A percentile compares a stretch with the other conserved stretches of the same genome.
Conservation (phyloP, 2,888 invertebrate genomes). For the Stenichneumon culpator region DNA sequence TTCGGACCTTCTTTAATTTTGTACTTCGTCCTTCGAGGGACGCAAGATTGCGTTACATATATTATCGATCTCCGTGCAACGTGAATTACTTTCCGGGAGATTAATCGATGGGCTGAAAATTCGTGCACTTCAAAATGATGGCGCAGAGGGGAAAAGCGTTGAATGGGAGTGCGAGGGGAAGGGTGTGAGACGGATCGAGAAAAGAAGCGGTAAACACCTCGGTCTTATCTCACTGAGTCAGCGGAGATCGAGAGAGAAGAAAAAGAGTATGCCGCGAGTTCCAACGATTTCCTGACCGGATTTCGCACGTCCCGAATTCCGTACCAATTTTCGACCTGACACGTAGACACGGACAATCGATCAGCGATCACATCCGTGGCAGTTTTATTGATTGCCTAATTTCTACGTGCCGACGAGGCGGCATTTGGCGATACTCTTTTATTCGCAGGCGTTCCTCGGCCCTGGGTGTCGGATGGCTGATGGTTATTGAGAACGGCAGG, state of each 20-base stretch:
- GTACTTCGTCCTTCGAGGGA: neutral
- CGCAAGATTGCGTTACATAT: neutral
- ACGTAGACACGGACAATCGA: conserved; percentile 2
- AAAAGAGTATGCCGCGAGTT: neutral
- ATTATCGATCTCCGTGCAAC: neutral
- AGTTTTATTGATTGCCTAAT: conserved; percentile 21
- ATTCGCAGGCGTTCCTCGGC: neutral
- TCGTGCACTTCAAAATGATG: neutral
- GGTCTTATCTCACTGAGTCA: neutral
- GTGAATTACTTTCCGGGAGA: neutral
- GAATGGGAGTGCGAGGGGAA: neutral
- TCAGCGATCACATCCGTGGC: neutral
- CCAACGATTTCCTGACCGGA: neutral
- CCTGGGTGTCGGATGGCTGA: neutral
- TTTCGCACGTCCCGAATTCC: neutral
- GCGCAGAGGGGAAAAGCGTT: neutral
- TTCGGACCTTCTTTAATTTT: neutral
- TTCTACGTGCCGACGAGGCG: neutral
- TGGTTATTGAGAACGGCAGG: conserved; percentile 21
- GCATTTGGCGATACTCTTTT: conserved; percentile 12
- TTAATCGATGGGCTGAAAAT: neutral
- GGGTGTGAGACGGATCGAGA: neutral
- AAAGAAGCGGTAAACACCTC: conserved; percentile 1
- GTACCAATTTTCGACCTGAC: neutral
- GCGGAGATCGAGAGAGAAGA: neutral